Evolutionary conservation across 1,140 invertebrate species (phyloP), one percentile per base, ranked within the genome.

Genomic region (Drosophila sproati): DNA sequence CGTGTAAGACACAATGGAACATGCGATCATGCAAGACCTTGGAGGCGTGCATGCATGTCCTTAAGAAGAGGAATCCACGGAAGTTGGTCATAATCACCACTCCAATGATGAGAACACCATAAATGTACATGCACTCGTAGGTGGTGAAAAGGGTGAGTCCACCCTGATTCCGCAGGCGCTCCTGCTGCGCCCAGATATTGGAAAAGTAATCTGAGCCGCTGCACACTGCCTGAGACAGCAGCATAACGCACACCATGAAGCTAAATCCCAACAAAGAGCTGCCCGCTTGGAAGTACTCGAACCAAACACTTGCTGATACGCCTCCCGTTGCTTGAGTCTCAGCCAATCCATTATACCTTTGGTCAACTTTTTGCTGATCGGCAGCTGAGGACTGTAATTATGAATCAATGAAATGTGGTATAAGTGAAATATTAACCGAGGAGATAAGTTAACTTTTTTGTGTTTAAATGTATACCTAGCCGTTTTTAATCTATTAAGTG

Each of bases 121-220:
- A 92, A 32, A 82, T 81, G 77, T 92, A 92, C 93, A 93, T 78
- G 64, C 91, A 92, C 51, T 92, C 85, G 5, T 67, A 85, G 6
- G 90, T 91, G 29, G 78, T 86, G 5, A 92, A 81, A 5, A 48
- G 66, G 4, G 90, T 91, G 29, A 75, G n/a, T 10, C 72, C 8
- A n/a, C 85, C 79, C 32, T 82, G 75, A 0, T 59, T 70, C 50
- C 94, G 77, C 4, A 93, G 92, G 3, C 87, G 77, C 75, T 94
- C 94, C 48, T 93, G 64, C 37, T 94, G 93, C 0, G 94, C 94
- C 97, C 97, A 98, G 69, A 94, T 95, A 71, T 96, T 95, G 0
- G 97, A 93, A 95, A 97, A 98, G 86, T 95, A 98, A 87, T 98
- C 97, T 5, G 94, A 94, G 1, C 94, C 94, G 63, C 95, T 96